These are phyloP conservation scores for Columba guinea DNA, from an alignment of 2,797 vertebrate genomes.

Conservation along the genomic window DNA sequence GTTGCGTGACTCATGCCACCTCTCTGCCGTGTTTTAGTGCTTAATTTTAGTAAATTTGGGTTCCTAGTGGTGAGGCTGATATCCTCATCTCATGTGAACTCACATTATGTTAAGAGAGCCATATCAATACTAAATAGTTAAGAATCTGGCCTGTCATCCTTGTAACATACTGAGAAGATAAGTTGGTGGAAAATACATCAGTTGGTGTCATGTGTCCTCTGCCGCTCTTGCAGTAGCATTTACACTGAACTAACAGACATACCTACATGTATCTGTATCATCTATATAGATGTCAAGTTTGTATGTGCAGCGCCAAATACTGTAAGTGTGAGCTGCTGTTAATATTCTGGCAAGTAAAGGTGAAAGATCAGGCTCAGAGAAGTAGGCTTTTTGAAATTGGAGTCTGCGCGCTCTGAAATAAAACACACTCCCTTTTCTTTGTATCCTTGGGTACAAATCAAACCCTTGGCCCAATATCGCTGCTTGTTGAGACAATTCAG, in stretches of 20 bases:
- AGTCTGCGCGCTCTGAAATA: background rate
- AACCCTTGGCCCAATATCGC: background rate
- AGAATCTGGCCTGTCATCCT: background rate
- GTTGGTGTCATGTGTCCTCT: background rate
- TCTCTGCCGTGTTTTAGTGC: constrained; percentile 7
- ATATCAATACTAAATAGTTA: background rate
- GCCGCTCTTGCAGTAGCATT: background rate
- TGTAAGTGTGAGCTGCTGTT: background rate
- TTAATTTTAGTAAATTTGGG: constrained; percentile 15
- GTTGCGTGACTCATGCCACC: background rate
- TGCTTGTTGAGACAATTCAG: background rate
- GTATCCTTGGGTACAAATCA: background rate
- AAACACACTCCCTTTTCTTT: background rate
- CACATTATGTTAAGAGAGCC: background rate
- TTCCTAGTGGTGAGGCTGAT: background rate
- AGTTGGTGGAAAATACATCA: background rate
- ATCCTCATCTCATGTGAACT: background rate
- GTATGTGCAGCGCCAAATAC: background rate
- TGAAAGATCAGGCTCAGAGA: background rate
- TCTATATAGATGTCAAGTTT: background rate
- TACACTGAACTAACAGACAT: background rate
- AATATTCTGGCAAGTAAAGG: background rate
- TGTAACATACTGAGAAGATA: background rate
- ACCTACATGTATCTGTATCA: too few species aligned
- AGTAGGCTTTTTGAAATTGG: background rate